Conservation (phyloP, 2,888 invertebrate species). For the Ophion ellenae region DNA sequence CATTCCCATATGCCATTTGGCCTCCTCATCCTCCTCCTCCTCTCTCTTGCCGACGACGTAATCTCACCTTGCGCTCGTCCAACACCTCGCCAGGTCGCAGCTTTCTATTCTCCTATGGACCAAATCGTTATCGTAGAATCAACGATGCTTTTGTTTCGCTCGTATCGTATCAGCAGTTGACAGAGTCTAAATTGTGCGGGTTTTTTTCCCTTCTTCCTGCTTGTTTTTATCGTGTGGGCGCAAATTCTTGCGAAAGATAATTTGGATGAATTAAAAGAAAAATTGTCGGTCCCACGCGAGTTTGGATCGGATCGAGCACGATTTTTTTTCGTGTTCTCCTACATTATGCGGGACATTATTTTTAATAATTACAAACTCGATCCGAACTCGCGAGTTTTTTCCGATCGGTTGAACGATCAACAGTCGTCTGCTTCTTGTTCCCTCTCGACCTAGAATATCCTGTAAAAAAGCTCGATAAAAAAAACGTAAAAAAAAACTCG, state of each 20-base stretch:
- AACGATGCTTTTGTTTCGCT: slow-evolving; percentile 48
- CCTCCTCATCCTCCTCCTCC: slow-evolving; percentile 11
- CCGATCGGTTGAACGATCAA: neutral
- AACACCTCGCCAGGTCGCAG: slow-evolving; percentile 97
- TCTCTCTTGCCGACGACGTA: slow-evolving; percentile 69
- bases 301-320: slow-evolving; percentile 10
- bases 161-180: slow-evolving; percentile 39
- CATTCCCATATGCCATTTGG: slow-evolving; percentile 53
- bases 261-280: neutral
- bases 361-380: neutral
- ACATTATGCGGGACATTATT: too few relatives aligned
- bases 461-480: slow-evolving; percentile 35
- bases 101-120: slow-evolving; percentile 93
- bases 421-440: slow-evolving; percentile 18
- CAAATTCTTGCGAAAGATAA: slow-evolving; percentile 12
- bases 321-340: neutral
- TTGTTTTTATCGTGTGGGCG: slow-evolving; percentile 17
- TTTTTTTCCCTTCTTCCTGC: neutral
- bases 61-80: slow-evolving; percentile 95
- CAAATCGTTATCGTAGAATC: slow-evolving; percentile 81
- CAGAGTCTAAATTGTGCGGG: slow-evolving; percentile 43
- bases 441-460: slow-evolving; percentile 45
- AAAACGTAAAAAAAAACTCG: neutral
- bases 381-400: slow-evolving; percentile 46
- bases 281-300: neutral